Base-by-base conservation (phyloP, 2,888 invertebrate species). In the Acleris sparsana region DNA sequence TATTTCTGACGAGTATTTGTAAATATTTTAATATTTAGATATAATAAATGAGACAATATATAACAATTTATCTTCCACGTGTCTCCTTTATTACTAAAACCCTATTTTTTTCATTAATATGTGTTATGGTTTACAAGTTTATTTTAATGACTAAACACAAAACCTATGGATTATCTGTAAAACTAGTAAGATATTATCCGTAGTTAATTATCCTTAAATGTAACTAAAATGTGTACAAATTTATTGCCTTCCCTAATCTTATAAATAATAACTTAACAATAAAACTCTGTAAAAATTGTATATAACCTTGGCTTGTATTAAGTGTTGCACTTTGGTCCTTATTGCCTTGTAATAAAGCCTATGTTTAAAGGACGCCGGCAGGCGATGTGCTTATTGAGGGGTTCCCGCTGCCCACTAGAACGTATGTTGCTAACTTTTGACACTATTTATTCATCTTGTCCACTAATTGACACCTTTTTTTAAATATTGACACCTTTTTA, bases 341-440 rank as follows among this genome's bases (percentile, higher is more conserved):
- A 71, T 53, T 59, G 76, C 75, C 73, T 74, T 81, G 79, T 80
- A 79, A 80, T 81, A 76, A 73, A 71, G 72, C 72, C 68, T 68
- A 69, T 77, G 80, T 81, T 85, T 80, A 78, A 88, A 92, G 92
- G 91, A 88, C 89, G 73, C 87, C 89, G 72, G 91, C 89, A 68
- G 92, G 90, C 73, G 91, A 87, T 87, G 90, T 90, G 85, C 91
- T 92, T 86, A 87, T 92, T 83, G 86, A 88, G 74, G 88, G 85
- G 74, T 79, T 82, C 80, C 80, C 80, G 81, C 84, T 83, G 79
- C 79, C 80, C 71, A 69, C 84, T 80, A 84, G 79, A 83, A 82
- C 81, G 91, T 91, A 92, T 80, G 91, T 91, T 65, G 73, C 71
- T 79, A 73, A 73, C 59, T 67, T 67, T 59, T 55, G 52, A 58